Evolutionary conservation across 2,888 invertebrate species (phyloP), one percentile per base, ranked within the genome.

Genomic region (Apotomis turbidana): DNA sequence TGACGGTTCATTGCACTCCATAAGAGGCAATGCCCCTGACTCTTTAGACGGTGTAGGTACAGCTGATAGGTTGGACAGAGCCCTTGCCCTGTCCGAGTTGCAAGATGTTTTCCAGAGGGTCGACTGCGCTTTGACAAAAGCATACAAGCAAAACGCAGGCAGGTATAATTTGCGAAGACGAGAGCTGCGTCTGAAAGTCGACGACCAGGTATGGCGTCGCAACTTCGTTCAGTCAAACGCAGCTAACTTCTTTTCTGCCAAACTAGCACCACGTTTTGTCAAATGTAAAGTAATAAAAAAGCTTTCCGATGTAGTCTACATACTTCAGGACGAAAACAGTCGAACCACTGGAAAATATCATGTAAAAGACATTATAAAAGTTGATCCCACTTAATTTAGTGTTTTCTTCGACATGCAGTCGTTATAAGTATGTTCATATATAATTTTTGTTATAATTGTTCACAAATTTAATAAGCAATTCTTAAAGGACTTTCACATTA

Each of bases 301-400:
- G 2, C 27, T 27, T 27, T 27, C 27, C 27, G 27, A 27, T 2
- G 27, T 27, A 27, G 27, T 27, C 27, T 27, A 27, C 27, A 27
- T 27, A 27, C 27, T 66, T 0, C 44, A 66, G 15, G 41, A 66
- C 10, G 15, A 54, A 10, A 13, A 55, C 54, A 41, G 38, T 13
- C 54, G 55, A 9, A 55, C 3, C 4, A 15, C n/a, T 8, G 66
- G 66, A n/a, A 66, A 66, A 55, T 66, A 66, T 54, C 66, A 66
- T 9, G 66, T 15, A 2, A 66, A 66, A 44, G 55, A 66, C 12
- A 68, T 68, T 27, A 27, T 27, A 27, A 27, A 27, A 27, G 27
- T 27, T 27, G 27, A 27, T 27, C 27, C 27, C 27, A 27, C 27
- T 27, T 27, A 27, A 27, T 27, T 27, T 27, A 27, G 27, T 27